Evolutionary conservation across 2,797 vertebrate genomes (phyloP).

Genomic region (Crocidura indochinensis): DNA sequence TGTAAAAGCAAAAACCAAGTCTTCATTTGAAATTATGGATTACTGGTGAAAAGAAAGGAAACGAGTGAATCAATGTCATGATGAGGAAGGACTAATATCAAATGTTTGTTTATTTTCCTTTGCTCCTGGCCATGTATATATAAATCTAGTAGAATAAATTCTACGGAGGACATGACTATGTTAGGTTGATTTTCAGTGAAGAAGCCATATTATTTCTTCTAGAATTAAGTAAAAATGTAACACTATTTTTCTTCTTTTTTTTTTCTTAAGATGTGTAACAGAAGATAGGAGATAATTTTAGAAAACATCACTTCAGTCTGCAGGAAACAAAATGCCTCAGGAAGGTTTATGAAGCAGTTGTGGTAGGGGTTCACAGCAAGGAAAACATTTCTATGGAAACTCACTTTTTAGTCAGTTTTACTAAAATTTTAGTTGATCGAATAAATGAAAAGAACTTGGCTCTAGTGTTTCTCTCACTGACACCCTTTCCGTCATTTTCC

Average conservation of each 20-base stretch:
- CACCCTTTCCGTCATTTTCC: background rate
- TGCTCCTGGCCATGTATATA: conserved; percentile 5
- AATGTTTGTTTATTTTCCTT: conserved; percentile 57
- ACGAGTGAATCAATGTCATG: background rate
- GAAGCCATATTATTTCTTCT: conserved; percentile 47
- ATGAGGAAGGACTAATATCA: background rate
- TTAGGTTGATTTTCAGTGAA: conserved; percentile 60
- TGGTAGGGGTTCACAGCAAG: background rate
- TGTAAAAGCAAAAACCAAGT: conserved; percentile 59
- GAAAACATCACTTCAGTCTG: conserved; percentile 42
- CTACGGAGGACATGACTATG: conserved; percentile 9
- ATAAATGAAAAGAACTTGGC: background rate
- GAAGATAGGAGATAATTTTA: conserved; percentile 65
- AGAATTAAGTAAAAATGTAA: conserved; percentile 55
- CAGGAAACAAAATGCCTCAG: conserved; percentile 10
- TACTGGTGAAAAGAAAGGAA: conserved; percentile 39
- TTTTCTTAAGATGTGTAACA: conserved; percentile 19
- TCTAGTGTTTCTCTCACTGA: background rate
- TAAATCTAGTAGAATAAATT: conserved; percentile 27
- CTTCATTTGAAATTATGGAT: conserved; percentile 59
- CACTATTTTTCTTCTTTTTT: conserved; percentile 35
- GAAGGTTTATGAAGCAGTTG: background rate
- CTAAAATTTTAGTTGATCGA: conserved; percentile 31
- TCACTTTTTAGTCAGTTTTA: background rate
- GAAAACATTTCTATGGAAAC: conserved; percentile 32